phyloP scores from a whole-genome alignment of 2,888 invertebrate genomes.

The Diplazon laetatorius region DNA sequence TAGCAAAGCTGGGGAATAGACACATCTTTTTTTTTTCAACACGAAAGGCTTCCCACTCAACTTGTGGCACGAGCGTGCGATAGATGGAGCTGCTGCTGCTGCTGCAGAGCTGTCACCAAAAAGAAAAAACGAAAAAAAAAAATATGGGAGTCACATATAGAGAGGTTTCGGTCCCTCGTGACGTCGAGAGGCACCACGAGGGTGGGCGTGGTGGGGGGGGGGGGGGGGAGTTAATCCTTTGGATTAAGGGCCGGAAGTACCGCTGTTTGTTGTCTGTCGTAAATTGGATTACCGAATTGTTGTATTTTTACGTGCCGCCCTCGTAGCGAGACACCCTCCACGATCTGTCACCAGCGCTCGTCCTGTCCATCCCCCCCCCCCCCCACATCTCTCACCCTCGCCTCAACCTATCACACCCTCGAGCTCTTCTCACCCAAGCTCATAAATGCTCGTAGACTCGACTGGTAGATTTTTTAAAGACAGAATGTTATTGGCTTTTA shows the following conservation, averaged over 20 bases:
- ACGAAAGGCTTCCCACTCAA: conserved; percentile 15
- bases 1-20: conserved; percentile 10
- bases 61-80: conserved; percentile 15
- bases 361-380: no score
- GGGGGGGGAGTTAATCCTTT: conserved; percentile 72
- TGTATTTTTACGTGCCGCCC: conserved; percentile 68
- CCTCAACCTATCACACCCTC: no score
- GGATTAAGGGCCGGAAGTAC: conserved; percentile 74
- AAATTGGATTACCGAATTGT: conserved; percentile 76
- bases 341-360: conserved; percentile 27
- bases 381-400: no score
- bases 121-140: conserved; percentile 45
- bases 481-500: not conserved
- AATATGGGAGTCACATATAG: conserved; percentile 43
- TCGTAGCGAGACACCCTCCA: conserved; percentile 39
- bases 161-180: conserved; percentile 31
- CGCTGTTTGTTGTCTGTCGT: conserved; percentile 74
- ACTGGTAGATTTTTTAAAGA: not conserved
- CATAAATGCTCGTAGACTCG: not conserved
- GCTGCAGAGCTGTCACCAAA: conserved; percentile 43
- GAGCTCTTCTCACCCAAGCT: not conserved
- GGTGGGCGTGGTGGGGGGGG: no score
- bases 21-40: not conserved
- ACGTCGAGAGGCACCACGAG: conserved; percentile 47
- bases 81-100: conserved; percentile 30